Evolutionary conservation across 2,888 invertebrate genomes (phyloP).

Genomic region (Portevinia maculata): DNA sequence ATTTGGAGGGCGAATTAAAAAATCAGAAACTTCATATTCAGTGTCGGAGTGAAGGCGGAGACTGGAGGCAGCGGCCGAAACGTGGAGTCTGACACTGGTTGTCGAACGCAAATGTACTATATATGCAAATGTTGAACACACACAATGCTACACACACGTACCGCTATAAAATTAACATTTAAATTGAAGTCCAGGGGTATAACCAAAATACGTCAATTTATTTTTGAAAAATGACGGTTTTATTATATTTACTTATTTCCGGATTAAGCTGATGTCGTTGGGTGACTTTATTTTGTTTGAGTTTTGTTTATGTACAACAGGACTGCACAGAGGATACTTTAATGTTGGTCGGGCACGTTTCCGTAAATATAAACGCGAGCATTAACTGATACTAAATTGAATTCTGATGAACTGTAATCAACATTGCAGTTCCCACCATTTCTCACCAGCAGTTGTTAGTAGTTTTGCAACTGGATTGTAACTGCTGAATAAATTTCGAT

Average conservation of each 20-base stretch:
- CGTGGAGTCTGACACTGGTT: slow-evolving; percentile 19
- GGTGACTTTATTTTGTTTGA: slow-evolving; percentile 10
- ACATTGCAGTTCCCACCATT: too few relatives aligned
- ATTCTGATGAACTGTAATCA: background rate
- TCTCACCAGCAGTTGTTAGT: too few relatives aligned
- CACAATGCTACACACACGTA: slow-evolving; percentile 11
- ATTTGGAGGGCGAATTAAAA: background rate
- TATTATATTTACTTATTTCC: slow-evolving; percentile 42
- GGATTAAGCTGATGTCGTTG: slow-evolving; percentile 41
- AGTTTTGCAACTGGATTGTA: too few relatives aligned
- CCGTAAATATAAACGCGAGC: slow-evolving; percentile 20
- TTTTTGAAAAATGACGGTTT: slow-evolving; percentile 74
- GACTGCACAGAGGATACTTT: slow-evolving; percentile 34
- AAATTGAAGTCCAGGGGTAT: slow-evolving; percentile 74
- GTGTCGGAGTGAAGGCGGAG: background rate
- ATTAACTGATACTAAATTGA: slow-evolving; percentile 31
- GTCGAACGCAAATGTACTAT: slow-evolving; percentile 61
- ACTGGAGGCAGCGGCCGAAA: background rate
- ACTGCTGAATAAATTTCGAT: too few relatives aligned
- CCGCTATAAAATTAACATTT: slow-evolving; percentile 73
- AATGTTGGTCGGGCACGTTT: slow-evolving; percentile 23
- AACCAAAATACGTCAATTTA: slow-evolving; percentile 75
- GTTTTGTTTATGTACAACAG: background rate
- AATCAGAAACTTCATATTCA: background rate
- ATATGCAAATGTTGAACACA: slow-evolving; percentile 53